These are phyloP conservation scores for Escarpia spicata DNA, from an alignment of 2,888 invertebrate species.

Conservation along the genomic window DNA sequence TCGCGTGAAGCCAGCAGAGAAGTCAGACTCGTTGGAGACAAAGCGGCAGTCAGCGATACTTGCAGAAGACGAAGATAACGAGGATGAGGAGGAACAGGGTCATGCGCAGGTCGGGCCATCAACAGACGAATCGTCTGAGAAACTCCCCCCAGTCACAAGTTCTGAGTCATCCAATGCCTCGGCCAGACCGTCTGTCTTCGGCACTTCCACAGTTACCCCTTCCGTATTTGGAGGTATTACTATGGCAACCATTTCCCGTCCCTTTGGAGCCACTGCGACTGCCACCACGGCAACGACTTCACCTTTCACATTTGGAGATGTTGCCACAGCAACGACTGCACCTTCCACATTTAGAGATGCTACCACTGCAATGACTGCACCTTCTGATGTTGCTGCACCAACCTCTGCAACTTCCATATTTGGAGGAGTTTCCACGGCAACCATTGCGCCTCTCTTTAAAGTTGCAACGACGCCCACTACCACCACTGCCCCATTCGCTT, in stretches of 20 bases:
- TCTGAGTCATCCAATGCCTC: neutral
- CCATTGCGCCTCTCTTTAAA: conserved; percentile 7
- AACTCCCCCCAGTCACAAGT: neutral
- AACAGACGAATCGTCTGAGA: neutral
- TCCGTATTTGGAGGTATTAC: conserved; percentile 14
- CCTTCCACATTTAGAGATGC: conserved; percentile 7
- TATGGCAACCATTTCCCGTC: neutral
- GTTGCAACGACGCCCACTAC: neutral
- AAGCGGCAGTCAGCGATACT: too few relatives aligned
- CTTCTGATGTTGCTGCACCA: conserved; percentile 19
- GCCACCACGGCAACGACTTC: neutral
- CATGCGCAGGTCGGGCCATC: neutral
- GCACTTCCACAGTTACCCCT: neutral
- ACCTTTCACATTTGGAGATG: conserved; percentile 18
- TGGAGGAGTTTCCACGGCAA: conserved; percentile 7
- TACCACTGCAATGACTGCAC: conserved; percentile 1
- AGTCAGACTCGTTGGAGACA: too few relatives aligned
- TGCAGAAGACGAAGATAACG: too few relatives aligned
- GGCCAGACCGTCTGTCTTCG: neutral
- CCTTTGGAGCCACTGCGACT: neutral
- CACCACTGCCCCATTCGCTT: too few relatives aligned
- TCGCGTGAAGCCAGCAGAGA: too few relatives aligned
- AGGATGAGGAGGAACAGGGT: neutral
- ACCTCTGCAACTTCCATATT: neutral
- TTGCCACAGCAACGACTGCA: conserved; percentile 5